Base-by-base conservation (phyloP, 2,888 invertebrate genomes). In the Noctua comes region DNA sequence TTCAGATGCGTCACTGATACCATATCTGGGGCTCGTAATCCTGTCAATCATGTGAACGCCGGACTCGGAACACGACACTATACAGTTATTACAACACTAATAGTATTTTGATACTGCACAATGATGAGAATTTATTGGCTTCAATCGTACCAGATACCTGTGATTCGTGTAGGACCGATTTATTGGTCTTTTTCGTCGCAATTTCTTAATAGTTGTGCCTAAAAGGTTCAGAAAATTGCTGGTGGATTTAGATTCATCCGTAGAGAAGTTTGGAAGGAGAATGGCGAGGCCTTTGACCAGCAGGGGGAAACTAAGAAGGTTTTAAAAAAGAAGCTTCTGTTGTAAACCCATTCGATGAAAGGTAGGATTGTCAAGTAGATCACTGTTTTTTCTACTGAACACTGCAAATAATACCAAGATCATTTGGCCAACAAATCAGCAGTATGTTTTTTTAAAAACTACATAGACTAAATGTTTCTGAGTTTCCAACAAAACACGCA, bases 11-110 rank as follows among this genome's bases (percentile, higher is more conserved):
- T 83, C 77, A 83, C 74, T 76, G 82, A 88, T 88, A 88, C 40
- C 77, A 40, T 88, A 88, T 86, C 88, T 72, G 54, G 68, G 59
- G n/a, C 86, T 79, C 79, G 75, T 77, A 79, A 82, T 69, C 71
- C 80, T 87, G 81, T 89, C 88, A 85, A 83, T 85, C 85, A 81
- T 73, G 64, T 51, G 31, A 51, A 43, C 18, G 13, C 24, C 27
- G 68, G 57, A 77, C 13, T 48, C 36, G 57, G 57, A 78, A 75
- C 59, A 57, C 21, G 43, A 70, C 72, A 59, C 36, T 64, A 36
- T 8, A 48, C 27, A 46, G 46, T 6, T 62, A 51, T 68, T 64
- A 73, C 57, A 62, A 62, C 40, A 59, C 24, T 68, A 59, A 57
- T 57, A 83, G 27, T 72, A 31, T 68, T 46, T 68, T 68, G 54